These are phyloP conservation scores for Pachyrhynchus sulphureomaculatus DNA, from an alignment of 1,140 invertebrate species.

Conservation along the genomic window DNA sequence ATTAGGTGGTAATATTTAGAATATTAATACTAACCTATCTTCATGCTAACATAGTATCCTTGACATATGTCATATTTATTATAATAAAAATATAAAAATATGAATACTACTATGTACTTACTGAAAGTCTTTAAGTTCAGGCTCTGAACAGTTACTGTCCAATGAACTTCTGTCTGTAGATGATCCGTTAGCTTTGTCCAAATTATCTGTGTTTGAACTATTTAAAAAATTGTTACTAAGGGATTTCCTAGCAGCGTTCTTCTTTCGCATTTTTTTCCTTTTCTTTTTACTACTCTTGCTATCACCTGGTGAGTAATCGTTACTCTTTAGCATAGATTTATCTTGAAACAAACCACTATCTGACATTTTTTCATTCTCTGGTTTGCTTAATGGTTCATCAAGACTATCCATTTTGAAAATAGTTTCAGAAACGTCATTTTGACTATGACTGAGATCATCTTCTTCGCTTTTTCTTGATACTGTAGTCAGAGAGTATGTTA, in stretches of 20 bases:
- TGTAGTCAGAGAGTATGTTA: conserved; percentile 44
- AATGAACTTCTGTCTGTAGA: conserved; percentile 48
- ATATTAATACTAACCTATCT: too few relatives aligned
- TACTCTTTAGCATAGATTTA: conserved; percentile 28
- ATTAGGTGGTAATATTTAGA: too few relatives aligned
- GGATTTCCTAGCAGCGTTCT: conserved; percentile 69
- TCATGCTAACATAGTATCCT: too few relatives aligned
- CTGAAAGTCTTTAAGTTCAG: conserved; percentile 43
- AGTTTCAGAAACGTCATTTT: conserved; percentile 56
- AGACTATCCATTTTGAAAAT: conserved; percentile 70
- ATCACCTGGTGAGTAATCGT: conserved; percentile 46
- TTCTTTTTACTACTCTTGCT: conserved; percentile 64
- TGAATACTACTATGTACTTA: too few relatives aligned
- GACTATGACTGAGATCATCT: conserved; percentile 45
- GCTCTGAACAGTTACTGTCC: conserved; percentile 48
- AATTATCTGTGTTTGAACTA: conserved; percentile 21
- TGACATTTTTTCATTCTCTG: conserved; percentile 53
- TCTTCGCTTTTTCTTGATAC: conserved; percentile 42
- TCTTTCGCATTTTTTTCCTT: conserved; percentile 77
- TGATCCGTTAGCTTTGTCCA: conserved; percentile 39
- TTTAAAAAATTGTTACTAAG: conserved; percentile 50
- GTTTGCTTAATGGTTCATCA: conserved; percentile 55
- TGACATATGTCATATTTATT: too few relatives aligned
- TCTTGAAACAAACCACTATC: conserved; percentile 1
- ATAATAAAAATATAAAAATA: too few relatives aligned